phyloP scores from a whole-genome alignment of 2,888 invertebrate genomes.

The Meloe dianella region DNA sequence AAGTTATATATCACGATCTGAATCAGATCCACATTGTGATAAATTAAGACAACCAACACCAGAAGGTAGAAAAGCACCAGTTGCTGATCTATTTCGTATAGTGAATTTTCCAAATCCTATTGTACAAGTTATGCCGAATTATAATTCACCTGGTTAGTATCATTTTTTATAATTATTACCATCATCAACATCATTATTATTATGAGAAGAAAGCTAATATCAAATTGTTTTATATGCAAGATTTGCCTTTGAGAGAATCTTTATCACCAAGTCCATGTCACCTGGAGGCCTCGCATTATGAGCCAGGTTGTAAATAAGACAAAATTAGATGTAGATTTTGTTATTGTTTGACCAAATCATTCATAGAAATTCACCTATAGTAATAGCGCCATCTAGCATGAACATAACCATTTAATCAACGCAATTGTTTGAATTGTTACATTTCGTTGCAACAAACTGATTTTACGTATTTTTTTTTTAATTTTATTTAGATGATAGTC shows the following conservation, averaged over 20 bases:
- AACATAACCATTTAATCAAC: background rate
- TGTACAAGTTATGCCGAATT: slow-evolving; percentile 17
- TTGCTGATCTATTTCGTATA: slow-evolving; percentile 73
- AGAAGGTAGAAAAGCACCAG: slow-evolving; percentile 85
- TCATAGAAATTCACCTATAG: background rate
- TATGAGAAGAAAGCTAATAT: background rate
- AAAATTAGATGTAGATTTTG: slow-evolving; percentile 2
- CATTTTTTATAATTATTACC: background rate
- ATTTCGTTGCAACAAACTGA: background rate
- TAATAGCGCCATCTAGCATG: slow-evolving; percentile 12
- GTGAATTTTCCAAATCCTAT: slow-evolving; percentile 53
- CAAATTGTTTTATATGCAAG: slow-evolving; percentile 53
- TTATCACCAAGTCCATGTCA: slow-evolving; percentile 72
- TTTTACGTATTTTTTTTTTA: background rate
- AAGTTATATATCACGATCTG: slow-evolving; percentile 58
- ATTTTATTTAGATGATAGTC: slow-evolving; percentile 67
- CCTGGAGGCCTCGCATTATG: slow-evolving; percentile 67
- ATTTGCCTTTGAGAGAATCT: slow-evolving; percentile 69
- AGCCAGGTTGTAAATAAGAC: slow-evolving; percentile 52
- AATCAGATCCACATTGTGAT: slow-evolving; percentile 27
- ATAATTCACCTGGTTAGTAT: slow-evolving; percentile 27
- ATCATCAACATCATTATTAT: background rate
- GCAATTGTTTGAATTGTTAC: too few species aligned
- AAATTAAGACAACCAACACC: slow-evolving; percentile 70
- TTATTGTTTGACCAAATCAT: too few species aligned